Percentiles rank a stretch among this genome's conserved stretches.
Conservation (phyloP, 2,888 invertebrate genomes). For the Laspeyria flexula region DNA sequence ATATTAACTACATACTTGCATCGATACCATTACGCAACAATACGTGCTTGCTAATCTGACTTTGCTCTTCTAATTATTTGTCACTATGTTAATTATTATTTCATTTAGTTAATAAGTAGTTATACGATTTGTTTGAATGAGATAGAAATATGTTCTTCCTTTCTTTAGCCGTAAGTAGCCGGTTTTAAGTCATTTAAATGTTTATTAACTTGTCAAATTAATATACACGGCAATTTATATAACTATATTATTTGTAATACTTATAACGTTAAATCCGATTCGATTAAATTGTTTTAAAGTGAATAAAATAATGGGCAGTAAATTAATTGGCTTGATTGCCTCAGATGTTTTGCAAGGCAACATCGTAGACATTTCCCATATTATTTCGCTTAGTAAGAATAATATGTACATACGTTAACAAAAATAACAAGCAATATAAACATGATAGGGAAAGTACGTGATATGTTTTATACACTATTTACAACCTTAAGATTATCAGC, state of each 20-base stretch:
- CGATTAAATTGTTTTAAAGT: too few species aligned
- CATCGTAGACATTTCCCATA: constrained; percentile 14
- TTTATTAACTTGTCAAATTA: background rate
- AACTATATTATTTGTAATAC: background rate
- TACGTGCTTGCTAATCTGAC: constrained; percentile 23
- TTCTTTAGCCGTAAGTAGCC: too few species aligned
- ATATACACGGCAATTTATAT: background rate
- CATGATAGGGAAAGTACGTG: constrained; percentile 1
- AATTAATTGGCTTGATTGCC: constrained; percentile 12
- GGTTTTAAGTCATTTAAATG: background rate
- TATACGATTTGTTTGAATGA: background rate
- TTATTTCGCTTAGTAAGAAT: constrained; percentile 6
- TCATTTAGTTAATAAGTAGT: background rate
- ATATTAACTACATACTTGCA: constrained; percentile 48
- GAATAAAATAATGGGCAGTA: background rate
- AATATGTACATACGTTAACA: background rate
- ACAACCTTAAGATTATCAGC: background rate
- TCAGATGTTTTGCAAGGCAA: constrained; percentile 15
- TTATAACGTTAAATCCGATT: too few species aligned
- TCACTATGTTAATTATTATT: too few species aligned
- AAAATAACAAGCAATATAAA: background rate
- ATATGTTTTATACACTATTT: background rate
- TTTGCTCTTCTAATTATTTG: constrained; percentile 3
- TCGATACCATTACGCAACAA: constrained; percentile 49
- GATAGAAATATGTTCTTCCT: too few species aligned